These are phyloP conservation scores for Scaptomyza montana DNA, from an alignment of 1,140 invertebrate genomes.

Conservation along the genomic window DNA sequence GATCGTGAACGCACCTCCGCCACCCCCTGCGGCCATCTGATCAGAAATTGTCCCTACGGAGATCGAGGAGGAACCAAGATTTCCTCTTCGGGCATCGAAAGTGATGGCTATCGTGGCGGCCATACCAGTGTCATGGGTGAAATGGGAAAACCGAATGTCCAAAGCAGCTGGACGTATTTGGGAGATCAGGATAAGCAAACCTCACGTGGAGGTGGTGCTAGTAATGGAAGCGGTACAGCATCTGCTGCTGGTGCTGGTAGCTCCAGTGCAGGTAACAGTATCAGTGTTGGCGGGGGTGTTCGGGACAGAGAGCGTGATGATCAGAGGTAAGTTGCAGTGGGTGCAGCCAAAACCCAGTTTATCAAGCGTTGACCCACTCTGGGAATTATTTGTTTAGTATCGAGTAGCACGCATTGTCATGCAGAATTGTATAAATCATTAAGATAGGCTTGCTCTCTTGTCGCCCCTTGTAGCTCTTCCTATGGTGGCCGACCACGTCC, in stretches of 20 bases:
- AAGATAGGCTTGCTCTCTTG: slow-evolving; percentile 80
- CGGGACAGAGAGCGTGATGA: slow-evolving; percentile 63
- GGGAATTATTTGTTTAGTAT: neutral
- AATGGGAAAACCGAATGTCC: slow-evolving; percentile 29
- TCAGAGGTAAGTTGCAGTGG: slow-evolving; percentile 83
- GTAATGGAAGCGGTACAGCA: slow-evolving; percentile 14
- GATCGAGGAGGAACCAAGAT: slow-evolving; percentile 53
- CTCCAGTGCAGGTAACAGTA: slow-evolving; percentile 23
- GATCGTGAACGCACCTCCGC: slow-evolving; percentile 33
- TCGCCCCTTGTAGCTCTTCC: slow-evolving; percentile 83
- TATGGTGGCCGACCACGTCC: slow-evolving; percentile 81
- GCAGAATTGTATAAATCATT: slow-evolving; percentile 73
- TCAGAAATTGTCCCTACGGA: slow-evolving; percentile 67
- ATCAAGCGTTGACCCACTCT: slow-evolving; percentile 9
- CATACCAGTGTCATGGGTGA: slow-evolving; percentile 62
- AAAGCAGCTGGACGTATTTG: slow-evolving; percentile 73
- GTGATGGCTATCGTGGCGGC: slow-evolving; percentile 60
- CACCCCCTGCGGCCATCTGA: slow-evolving; percentile 63
- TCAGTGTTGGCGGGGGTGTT: slow-evolving; percentile 35
- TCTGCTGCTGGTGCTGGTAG: slow-evolving; percentile 17
- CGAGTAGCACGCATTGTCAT: slow-evolving; percentile 10
- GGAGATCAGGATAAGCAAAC: slow-evolving; percentile 68
- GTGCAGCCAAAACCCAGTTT: slow-evolving; percentile 29
- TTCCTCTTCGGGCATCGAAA: slow-evolving; percentile 71
- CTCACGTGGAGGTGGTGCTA: slow-evolving; percentile 12